Evolutionary conservation across 2,797 vertebrate species (phyloP), one percentile per base, ranked within the genome.

Genomic region (Bryconaethiops microstoma): DNA sequence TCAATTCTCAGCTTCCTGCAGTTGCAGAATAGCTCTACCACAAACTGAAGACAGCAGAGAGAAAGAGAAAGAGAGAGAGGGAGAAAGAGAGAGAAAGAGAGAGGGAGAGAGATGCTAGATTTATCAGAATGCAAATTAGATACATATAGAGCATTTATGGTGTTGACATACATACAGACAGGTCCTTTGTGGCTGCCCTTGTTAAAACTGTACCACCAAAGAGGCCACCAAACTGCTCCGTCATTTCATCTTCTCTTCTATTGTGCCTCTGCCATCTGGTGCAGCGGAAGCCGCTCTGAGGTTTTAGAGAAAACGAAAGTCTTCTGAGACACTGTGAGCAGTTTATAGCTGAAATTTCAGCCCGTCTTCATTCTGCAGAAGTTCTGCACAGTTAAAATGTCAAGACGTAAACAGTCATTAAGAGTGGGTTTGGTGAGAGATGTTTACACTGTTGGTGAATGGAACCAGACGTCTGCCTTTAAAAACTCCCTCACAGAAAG

Each of bases 281-380:
- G 81, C 21, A 89, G n/a, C 90, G 92, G 92, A 94, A 93, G 78
- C 55, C 35, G 39, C 40, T 52, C 65, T 90, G 92, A 88, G 92
- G 91, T 93, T 88, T 81, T 23, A 16, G 40, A 78, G 12, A 78
- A 62, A 74, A 78, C 9, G 29, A 75, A 81, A 83, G 72, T 74
- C 13, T 17, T 40, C n/a, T 57, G 39, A 76, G 65, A 62, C 35
- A 39, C 23, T 48, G n/a, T 65, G 16, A 76, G 59, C 45, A n/a
- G 17, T 55, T 65, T 60, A 39, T 40, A 54, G 48, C 21, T 52
- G 67, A 59, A 60, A 45, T 45, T 45, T 8, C 10, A 45, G 42
- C 10, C 42, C 0, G 8, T 45, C 10, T 45, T 35, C 35, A 35
- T 35, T 35, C 35, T 35, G 35, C 42, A 45, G 9, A 6, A 45